Evolutionary conservation across 2,113 vertebrate genomes (phyloP).

Genomic region (Ptilorrhoa leucosticta): DNA sequence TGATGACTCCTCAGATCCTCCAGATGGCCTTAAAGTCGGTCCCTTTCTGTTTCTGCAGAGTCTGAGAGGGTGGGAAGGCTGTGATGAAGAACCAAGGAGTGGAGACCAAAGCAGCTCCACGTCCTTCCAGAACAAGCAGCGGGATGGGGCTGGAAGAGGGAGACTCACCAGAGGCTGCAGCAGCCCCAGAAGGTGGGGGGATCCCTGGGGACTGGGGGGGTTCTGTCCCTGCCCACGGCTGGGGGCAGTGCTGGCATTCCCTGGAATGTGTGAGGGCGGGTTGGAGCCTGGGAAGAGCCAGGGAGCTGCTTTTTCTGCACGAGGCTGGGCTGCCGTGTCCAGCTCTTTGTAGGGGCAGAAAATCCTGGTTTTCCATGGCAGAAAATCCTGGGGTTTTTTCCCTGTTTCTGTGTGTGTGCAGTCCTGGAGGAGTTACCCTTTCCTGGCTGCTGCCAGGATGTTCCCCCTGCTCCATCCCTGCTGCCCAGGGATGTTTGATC

Average conservation of each 20-base stretch:
- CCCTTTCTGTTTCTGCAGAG: neutral
- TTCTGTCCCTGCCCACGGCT: neutral
- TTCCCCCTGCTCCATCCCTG: neutral
- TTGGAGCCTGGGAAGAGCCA: neutral
- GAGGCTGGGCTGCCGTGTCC: accelerated
- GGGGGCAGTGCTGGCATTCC: neutral
- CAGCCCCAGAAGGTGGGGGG: constrained; percentile 2
- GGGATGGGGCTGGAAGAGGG: constrained; percentile 44
- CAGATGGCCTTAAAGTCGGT: neutral
- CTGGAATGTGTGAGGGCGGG: neutral
- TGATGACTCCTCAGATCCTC: neutral
- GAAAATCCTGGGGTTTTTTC: neutral
- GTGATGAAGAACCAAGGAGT: constrained; percentile 77
- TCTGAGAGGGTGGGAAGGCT: neutral
- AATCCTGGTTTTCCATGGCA: neutral
- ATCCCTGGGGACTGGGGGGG: neutral
- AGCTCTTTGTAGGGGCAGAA: neutral
- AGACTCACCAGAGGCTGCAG: neutral
- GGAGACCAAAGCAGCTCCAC: constrained; percentile 58
- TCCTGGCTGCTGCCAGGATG: neutral
- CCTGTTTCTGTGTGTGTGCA: accelerated
- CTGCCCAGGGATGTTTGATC: neutral
- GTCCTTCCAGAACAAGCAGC: constrained; percentile 11
- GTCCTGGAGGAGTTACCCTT: neutral
- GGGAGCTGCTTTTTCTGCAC: accelerated